Conservation (phyloP, 2,888 invertebrate genomes). For the Eueremaeus valkanovi region DNA sequence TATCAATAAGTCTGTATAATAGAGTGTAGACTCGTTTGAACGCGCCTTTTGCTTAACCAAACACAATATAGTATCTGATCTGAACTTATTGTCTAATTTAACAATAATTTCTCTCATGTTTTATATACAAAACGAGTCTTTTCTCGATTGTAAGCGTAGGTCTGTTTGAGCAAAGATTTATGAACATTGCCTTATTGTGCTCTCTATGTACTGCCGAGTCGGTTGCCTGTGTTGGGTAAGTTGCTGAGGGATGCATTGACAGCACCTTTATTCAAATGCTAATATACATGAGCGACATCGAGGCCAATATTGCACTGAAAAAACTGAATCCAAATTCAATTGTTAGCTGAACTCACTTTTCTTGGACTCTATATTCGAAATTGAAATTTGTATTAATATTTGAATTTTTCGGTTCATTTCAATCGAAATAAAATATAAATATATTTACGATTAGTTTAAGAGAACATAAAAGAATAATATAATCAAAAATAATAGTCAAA, state of each 20-base stretch:
- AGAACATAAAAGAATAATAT: too few species aligned
- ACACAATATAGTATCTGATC: neutral
- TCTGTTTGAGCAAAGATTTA: conserved; percentile 20
- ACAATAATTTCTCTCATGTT: conserved; percentile 22
- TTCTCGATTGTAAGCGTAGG: neutral
- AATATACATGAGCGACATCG: too few species aligned
- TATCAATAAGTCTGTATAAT: too few species aligned
- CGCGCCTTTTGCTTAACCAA: neutral
- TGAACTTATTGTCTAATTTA: neutral
- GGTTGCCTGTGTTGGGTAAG: neutral
- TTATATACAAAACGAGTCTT: neutral
- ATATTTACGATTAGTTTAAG: too few species aligned
- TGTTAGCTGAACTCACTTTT: neutral
- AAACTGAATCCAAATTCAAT: neutral
- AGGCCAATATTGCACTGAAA: neutral
- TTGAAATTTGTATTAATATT: neutral
- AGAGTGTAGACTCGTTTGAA: neutral
- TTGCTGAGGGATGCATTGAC: neutral
- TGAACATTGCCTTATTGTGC: conserved; percentile 3
- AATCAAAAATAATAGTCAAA: too few species aligned
- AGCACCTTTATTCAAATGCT: conserved; percentile 1
- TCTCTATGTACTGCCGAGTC: neutral
- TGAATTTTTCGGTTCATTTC: neutral
- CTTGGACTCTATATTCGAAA: neutral
- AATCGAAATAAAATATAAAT: neutral